Base-by-base conservation (phyloP, 2,113 vertebrate species). In the Athene cunicularia region DNA sequence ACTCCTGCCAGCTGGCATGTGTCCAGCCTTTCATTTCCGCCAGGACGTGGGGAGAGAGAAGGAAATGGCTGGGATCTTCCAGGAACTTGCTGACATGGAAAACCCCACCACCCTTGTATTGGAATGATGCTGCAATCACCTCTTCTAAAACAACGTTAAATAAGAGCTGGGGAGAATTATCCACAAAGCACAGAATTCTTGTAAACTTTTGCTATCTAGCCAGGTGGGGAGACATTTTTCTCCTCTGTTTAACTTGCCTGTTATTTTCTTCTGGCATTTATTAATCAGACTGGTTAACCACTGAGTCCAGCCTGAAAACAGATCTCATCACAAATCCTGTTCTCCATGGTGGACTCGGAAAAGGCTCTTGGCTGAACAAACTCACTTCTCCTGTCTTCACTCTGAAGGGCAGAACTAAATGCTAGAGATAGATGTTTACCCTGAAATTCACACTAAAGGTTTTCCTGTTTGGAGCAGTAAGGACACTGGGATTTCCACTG, bases 281-380 rank as follows among this genome's bases (percentile, higher is more conserved):
- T 98, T 98, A 98, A 98, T 97, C 97, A 58, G 12, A 39, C 95
- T 87, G 86, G 97, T 98, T 98, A 98, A 97, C 96, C 87, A 97
- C 93, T 97, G 96, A 97, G 94, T 94, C 68, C 67, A 89, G 37
- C 45, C 88, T 71, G 88, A 88, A 93, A 92, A 55, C 74, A 85
- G 72, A 95, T 91, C 89, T 94, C 88, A 59, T 92, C 95, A 90
- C 93, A 95, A 96, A 97, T 89, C 96, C 90, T 81, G 55, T 83
- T 97, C 95, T 96, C 93, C 90, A 72, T 14, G 8, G 81, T 86
- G 64, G 80, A 86, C 92, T 94, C 8, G 15, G 77, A 95, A 88
- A 86, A 95, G 66, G 64, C 70, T 90, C 74, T 86, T 86, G 52
- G 50, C 83, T 97, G 92, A 96, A 90, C 96, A 97, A 97, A 95